These are phyloP conservation scores for Dreissena rostriformis DNA, from an alignment of 1,140 invertebrate genomes.

Conservation along the genomic window DNA sequence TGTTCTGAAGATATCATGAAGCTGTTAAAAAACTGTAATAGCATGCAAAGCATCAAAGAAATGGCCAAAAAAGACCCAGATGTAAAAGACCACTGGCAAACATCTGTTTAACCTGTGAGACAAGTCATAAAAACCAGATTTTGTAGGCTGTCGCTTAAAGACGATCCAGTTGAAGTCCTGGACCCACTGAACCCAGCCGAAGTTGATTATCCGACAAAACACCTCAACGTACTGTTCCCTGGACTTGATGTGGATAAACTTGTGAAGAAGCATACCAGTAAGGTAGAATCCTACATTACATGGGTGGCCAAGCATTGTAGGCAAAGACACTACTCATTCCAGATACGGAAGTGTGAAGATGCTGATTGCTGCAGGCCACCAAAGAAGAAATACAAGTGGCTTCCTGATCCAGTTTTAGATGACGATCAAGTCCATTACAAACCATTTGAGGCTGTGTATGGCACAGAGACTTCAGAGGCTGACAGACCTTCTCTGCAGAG, in stretches of 20 bases:
- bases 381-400: not conserved
- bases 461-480: conserved; percentile 10
- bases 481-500: conserved; percentile 2
- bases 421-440: not conserved
- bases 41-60: not conserved
- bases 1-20: not conserved
- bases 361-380: conserved; percentile 5
- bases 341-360: not conserved
- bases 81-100: conserved; percentile 1
- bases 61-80: not conserved
- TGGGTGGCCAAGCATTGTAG: not conserved
- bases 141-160: not conserved
- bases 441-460: not conserved
- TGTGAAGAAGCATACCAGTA: not conserved
- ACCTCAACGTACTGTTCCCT: not conserved
- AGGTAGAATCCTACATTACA: not conserved
- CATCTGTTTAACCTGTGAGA: not conserved
- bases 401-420: conserved; percentile 4
- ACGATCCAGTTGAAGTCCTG: not conserved
- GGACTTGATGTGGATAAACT: not conserved
- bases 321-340: not conserved
- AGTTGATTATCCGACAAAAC: not conserved
- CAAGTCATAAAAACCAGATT: conserved; percentile 1
- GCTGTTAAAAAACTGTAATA: not conserved
- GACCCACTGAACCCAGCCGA: not conserved